phyloP scores from a whole-genome alignment of 2,888 invertebrate species.

The Synanthedon myopaeformis region DNA sequence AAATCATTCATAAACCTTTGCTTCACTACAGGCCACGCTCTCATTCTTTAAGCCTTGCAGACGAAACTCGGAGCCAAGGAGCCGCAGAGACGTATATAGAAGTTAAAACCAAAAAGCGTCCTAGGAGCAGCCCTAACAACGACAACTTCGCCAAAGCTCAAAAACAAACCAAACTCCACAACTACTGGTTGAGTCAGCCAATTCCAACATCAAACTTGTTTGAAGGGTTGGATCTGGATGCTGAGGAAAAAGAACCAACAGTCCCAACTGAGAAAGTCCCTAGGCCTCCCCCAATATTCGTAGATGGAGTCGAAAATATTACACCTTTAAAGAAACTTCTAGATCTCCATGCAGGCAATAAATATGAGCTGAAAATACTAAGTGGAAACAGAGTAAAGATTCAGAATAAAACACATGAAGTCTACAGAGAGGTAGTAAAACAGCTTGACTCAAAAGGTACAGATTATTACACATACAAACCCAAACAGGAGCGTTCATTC shows the following conservation, averaged over 20 bases:
- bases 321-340: not conserved
- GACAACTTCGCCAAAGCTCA: too few species aligned
- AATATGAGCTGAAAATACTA: constrained; percentile 1
- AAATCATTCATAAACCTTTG: too few species aligned
- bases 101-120: too few species aligned
- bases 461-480: constrained; percentile 8
- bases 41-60: too few species aligned
- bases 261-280: not conserved
- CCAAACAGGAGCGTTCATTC: constrained; percentile 7
- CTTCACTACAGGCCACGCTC: too few species aligned
- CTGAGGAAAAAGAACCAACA: not conserved
- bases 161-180: not conserved
- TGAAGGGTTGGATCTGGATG: not conserved
- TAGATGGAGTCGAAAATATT: not conserved
- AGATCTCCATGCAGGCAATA: not conserved
- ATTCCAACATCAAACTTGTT: not conserved
- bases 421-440: constrained; percentile 4
- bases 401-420: constrained; percentile 2
- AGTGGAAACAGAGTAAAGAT: constrained; percentile 2
- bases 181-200: not conserved
- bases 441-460: constrained; percentile 5
- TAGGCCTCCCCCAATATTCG: not conserved
- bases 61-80: too few species aligned
- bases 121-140: too few species aligned
- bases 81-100: too few species aligned